Evolutionary conservation across 1,140 invertebrate species (phyloP), one percentile per base, ranked within the genome.

Genomic region (Lepidurus couesii): DNA sequence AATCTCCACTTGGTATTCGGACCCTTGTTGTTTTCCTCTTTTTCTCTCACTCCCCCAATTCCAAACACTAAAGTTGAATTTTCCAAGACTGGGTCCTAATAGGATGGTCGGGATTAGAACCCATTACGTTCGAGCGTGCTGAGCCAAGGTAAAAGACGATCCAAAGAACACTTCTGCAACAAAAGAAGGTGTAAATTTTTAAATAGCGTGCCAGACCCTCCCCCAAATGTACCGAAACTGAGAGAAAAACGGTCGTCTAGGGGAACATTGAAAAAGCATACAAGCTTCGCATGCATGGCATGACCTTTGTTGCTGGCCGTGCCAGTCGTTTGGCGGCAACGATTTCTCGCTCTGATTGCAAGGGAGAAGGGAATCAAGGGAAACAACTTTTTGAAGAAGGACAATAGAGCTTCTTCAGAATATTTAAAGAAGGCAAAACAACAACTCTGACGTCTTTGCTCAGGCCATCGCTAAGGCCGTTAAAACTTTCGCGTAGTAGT

Each of bases 231-330:
- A 65, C 8, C 10, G 45, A 65, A 16, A 21, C 53, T 21, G 13
- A 65, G 13, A 65, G 53, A 65, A 65, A 65, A 65, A 65, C 21
- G 53, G 53, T 16, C 53, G 13, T 11, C 53, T 65, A 65, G 9
- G 53, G 53, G 53, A 16, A 9, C 16, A 65, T 7, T 65, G 16
- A 11, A 11, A 11, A 65, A 65, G 13, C 53, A 65, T 7, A 65
- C 53, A 65, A 65, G 53, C 53, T 65, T 65, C 21, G 53, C 53
- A 65, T 65, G 53, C 53, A 65, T 65, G 53, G n/a, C 53, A 21
- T 65, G 53, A 65, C 53, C 53, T 65, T 65, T 65, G 53, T 34
- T 65, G 53, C 53, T 65, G 53, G 53, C 21, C 53, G 53, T 65
- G 21, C 53, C 53, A 65, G 53, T 16, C 53, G 53, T 65, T 65